A percentile compares a stretch with the other conserved stretches of the same genome.
Evolutionary conservation across 2,113 vertebrate species (phyloP).

Genomic region (Solenodon paradoxus): DNA sequence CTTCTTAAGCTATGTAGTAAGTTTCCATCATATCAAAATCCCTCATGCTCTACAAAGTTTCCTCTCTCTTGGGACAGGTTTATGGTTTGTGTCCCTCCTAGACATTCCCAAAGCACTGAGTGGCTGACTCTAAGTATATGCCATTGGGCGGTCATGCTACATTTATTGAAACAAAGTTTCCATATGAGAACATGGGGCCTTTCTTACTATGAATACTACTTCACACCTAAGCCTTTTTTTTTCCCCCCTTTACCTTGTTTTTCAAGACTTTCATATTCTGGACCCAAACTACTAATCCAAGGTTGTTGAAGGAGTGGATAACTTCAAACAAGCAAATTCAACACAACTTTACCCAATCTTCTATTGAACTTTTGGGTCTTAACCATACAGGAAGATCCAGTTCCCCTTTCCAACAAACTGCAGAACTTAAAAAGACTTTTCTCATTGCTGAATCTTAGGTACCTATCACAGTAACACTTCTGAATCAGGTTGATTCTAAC

Average conservation of each 20-base stretch:
- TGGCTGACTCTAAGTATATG: not conserved
- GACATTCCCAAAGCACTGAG: not conserved
- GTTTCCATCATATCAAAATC: not conserved
- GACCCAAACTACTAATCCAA: not conserved
- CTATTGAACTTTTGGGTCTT: not conserved
- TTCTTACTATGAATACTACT: not conserved
- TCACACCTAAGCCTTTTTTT: not conserved
- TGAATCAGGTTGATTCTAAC: not conserved
- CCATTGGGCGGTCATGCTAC: not conserved
- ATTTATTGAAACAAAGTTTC: not conserved
- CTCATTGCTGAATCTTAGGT: not conserved
- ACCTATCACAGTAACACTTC: not conserved
- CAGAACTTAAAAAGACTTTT: not conserved
- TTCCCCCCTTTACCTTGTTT: not conserved
- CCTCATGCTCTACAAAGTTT: not conserved
- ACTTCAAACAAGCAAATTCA: constrained; percentile 1
- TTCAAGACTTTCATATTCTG: not conserved
- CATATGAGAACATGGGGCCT: not conserved
- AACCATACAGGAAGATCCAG: not conserved
- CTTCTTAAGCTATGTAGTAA: not conserved
- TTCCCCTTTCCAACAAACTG: not conserved
- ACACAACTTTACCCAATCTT: not conserved
- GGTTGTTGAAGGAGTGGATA: not conserved
- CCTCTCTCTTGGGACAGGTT: not conserved
- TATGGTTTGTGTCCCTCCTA: not conserved